Base-by-base conservation (phyloP, 1,140 invertebrate species). In the Drosophila micromelanica region DNA sequence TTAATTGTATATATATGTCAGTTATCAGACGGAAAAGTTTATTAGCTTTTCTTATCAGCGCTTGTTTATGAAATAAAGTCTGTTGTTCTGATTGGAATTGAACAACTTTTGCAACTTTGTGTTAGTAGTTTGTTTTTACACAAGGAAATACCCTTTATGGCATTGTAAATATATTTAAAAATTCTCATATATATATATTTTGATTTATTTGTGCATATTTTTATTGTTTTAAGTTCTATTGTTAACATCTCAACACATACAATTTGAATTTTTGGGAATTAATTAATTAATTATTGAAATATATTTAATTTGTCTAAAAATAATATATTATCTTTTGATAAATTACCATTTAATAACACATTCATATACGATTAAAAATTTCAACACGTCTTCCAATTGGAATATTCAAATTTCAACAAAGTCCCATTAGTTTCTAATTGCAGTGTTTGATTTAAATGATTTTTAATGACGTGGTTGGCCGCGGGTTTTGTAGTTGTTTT, bases 401-500 rank as follows among this genome's bases (percentile, higher is more conserved):
- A 35, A 9, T 35, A 1, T 0, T 51, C 1, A 23, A 30, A 30
- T 11, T 49, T 27, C 3, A 49, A 20, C 23, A 30, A 1, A 15
- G 12, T 12, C 2, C 37, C 17, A 40, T 38, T 59, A 20, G 7
- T 42, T 35, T 5, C 9, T 35, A 54, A 23, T 52, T 51, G 38
- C 4, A 11, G 32, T 23, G 7, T 12, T 13, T 32, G n/a, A 48
- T 57, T 74, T 55, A 73, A 84, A 64, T 82, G 69, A 85, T 85
- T 42, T 80, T 51, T 35, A 64, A 45, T 54, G 42, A 71, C 73
- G 52, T 46, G 60, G 51, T 64, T 69, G 45, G 69, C 52, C 43
- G 8, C 2, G 40, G 15, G 27, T 56, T 37, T 52, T 75, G 60
- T 80, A 76, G 70, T 69, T 76, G 54, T 61, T 63, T 68, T 74